These are phyloP conservation scores for Heliconius ismenius DNA, from an alignment of 2,888 invertebrate genomes.

Conservation along the genomic window DNA sequence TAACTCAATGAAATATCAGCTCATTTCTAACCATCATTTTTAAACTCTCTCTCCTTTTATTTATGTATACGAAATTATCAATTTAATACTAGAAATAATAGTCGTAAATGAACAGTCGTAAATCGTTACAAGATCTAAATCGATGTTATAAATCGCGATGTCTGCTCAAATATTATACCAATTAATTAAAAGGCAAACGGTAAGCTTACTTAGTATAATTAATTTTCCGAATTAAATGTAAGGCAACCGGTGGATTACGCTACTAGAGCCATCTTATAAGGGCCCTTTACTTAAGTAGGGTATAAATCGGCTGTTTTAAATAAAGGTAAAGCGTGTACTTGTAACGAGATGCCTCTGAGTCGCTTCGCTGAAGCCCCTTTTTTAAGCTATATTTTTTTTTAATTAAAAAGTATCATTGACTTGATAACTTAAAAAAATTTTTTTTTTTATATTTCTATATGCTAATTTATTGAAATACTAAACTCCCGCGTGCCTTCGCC, in stretches of 20 bases:
- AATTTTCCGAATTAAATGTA: constrained; percentile 45
- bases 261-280: constrained; percentile 38
- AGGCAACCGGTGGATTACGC: constrained; percentile 37
- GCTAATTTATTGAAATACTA: no score
- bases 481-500: no score
- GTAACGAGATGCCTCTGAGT: constrained; percentile 20
- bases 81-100: constrained; percentile 36
- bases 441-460: no score
- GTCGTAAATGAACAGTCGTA: constrained; percentile 46
- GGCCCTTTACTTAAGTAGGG: constrained; percentile 27
- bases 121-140: constrained; percentile 47
- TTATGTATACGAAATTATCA: constrained; percentile 32
- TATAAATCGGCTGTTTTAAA: constrained; percentile 33
- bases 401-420: constrained; percentile 4
- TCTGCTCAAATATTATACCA: constrained; percentile 51
- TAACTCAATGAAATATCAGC: not conserved
- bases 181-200: constrained; percentile 48
- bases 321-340: constrained; percentile 22
- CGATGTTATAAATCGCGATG: constrained; percentile 50
- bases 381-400: constrained; percentile 16
- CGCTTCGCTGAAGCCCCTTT: not conserved
- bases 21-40: not conserved
- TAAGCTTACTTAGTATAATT: constrained; percentile 46
- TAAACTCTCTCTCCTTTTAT: constrained; percentile 2
- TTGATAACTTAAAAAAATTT: not conserved